phyloP scores from a whole-genome alignment of 2,113 vertebrate genomes.

The Saiga tatarica region DNA sequence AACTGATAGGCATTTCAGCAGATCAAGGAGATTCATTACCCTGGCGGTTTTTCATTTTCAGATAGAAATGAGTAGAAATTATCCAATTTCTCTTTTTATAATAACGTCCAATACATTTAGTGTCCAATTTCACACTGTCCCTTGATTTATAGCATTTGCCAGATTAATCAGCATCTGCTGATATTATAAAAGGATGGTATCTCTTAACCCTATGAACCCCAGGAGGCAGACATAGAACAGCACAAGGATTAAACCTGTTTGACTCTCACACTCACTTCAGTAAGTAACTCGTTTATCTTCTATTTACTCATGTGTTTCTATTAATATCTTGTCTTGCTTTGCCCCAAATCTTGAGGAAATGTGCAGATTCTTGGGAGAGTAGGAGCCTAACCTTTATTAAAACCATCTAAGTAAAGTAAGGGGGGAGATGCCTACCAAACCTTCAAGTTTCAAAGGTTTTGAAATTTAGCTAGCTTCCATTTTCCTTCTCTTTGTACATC shows the following conservation, averaged over 20 bases:
- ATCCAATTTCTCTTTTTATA: slow-evolving; percentile 81
- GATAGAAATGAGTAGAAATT: slow-evolving; percentile 82
- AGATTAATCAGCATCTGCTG: slow-evolving; percentile 51
- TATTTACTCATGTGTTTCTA: background rate
- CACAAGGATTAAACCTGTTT: background rate
- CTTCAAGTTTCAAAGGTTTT: background rate
- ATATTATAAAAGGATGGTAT: slow-evolving; percentile 34
- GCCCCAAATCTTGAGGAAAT: background rate
- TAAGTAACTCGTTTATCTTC: background rate
- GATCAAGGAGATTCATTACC: slow-evolving; percentile 79
- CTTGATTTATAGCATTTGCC: slow-evolving; percentile 79
- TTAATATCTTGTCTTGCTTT: background rate
- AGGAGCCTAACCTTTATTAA: background rate
- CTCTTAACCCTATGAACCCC: slow-evolving; percentile 60
- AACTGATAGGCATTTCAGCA: slow-evolving; percentile 74
- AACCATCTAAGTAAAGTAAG: background rate
- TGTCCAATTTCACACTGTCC: slow-evolving; percentile 73
- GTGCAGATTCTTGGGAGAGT: background rate
- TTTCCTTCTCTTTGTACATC: background rate
- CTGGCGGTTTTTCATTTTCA: slow-evolving; percentile 80
- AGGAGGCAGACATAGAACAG: background rate
- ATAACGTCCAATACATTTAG: slow-evolving; percentile 74
- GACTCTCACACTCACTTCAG: background rate
- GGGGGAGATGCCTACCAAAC: background rate
- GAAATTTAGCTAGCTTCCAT: background rate